These are phyloP conservation scores for Lomographa bimaculata DNA, from an alignment of 2,888 invertebrate species.

Conservation along the genomic window DNA sequence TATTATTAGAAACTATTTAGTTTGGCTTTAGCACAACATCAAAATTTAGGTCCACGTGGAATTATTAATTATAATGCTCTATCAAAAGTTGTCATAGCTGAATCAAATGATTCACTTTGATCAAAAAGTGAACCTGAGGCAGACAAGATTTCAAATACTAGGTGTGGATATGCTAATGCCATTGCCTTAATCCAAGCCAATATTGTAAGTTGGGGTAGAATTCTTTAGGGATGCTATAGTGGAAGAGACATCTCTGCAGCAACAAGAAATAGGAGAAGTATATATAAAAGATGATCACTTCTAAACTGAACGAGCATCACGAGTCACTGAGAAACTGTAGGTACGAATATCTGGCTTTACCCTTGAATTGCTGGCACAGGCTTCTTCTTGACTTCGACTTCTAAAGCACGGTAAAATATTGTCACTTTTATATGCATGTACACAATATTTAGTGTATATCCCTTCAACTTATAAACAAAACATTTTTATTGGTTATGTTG, in stretches of 20 bases:
- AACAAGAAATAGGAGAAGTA: not conserved
- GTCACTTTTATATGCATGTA: no score
- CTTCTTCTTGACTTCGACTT: no score
- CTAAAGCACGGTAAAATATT: no score
- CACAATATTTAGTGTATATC: no score
- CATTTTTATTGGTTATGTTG: no score
- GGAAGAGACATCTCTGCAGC: not conserved
- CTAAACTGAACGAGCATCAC: not conserved
- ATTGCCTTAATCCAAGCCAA: not conserved
- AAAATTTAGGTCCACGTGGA: conserved; percentile 1
- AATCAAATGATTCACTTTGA: no score
- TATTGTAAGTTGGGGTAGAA: no score
- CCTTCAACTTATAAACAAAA: no score
- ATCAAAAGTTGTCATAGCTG: no score
- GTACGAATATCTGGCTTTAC: conserved; percentile 1
- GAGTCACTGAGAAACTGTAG: conserved; percentile 1
- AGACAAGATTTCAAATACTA: not conserved
- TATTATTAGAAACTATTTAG: no score
- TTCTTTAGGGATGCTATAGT: not conserved
- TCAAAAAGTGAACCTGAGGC: no score
- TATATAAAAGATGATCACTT: conserved; percentile 1
- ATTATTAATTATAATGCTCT: conserved; percentile 2
- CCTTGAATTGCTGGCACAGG: no score
- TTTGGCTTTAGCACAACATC: conserved; percentile 11
- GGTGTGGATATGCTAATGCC: not conserved